Percentiles rank a stretch among this genome's conserved stretches.
phyloP scores from a whole-genome alignment of 2,888 invertebrate species.

The Rhimphoctona megacephalus region DNA sequence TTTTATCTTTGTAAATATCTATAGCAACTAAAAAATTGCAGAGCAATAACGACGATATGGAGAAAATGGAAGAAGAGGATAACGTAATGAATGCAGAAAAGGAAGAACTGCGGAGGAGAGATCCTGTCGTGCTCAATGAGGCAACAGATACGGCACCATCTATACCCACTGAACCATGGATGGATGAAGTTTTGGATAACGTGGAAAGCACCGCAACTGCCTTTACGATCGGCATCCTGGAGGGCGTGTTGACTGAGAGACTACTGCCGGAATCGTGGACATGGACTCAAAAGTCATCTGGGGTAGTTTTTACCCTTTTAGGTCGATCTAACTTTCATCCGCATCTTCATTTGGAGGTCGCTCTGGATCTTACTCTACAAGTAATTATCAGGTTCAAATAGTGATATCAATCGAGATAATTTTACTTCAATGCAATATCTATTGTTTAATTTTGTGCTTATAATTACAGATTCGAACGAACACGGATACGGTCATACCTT shows the following conservation, averaged over 20 bases:
- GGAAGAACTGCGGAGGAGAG: not conserved
- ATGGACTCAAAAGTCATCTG: constrained; percentile 4
- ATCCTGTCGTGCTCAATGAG: not conserved
- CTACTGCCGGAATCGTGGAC: constrained; percentile 14
- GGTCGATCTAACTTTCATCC: not conserved
- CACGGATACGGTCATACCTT: not conserved
- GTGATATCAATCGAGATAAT: not conserved
- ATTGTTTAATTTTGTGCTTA: too few relatives aligned
- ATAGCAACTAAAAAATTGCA: too few relatives aligned
- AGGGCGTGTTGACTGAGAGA: not conserved
- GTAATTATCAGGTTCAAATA: not conserved
- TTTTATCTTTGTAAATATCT: too few relatives aligned
- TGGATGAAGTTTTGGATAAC: not conserved
- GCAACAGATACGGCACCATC: not conserved
- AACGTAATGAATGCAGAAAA: not conserved
- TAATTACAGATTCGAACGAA: not conserved
- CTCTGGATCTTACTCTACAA: not conserved
- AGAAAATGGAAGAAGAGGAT: too few relatives aligned
- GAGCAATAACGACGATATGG: too few relatives aligned
- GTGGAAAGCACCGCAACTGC: not conserved
- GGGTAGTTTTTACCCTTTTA: constrained; percentile 3
- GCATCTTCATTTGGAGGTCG: not conserved
- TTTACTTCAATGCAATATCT: not conserved
- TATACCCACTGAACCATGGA: not conserved
- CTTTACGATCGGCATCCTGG: not conserved